phyloP scores from a whole-genome alignment of 2,113 vertebrate species.

The Hippocampus zosterae region DNA sequence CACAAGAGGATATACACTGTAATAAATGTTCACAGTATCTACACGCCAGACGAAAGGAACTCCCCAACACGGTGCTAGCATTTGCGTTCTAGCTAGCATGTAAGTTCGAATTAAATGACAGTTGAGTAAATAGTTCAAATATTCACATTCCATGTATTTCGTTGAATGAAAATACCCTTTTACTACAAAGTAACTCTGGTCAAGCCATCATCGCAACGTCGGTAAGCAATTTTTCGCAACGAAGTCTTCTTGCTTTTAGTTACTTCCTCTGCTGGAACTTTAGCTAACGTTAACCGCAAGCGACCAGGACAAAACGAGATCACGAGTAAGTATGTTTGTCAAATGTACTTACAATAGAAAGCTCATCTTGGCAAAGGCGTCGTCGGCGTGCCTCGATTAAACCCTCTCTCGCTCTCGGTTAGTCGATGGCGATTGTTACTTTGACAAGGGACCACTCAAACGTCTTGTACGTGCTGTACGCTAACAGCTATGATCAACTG shows the following conservation, averaged over 20 bases:
- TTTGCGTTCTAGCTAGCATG: constrained; percentile 15
- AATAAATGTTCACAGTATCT: not conserved
- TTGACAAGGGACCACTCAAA: not conserved
- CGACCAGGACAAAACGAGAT: constrained; percentile 18
- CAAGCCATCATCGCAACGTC: not conserved
- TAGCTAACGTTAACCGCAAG: constrained; percentile 54
- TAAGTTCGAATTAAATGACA: not conserved
- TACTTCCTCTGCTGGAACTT: constrained; percentile 49
- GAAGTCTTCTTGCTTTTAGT: constrained; percentile 29
- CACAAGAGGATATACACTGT: not conserved
- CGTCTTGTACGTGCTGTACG: not conserved
- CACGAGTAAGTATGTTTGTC: constrained; percentile 6
- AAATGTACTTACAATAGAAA: constrained; percentile 76
- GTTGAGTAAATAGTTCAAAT: not conserved
- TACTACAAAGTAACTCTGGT: not conserved
- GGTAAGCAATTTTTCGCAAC: not conserved
- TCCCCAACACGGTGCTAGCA: not conserved
- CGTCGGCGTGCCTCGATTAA: constrained; percentile 11
- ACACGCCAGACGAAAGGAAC: not conserved
- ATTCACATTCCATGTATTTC: not conserved
- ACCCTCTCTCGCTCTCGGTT: constrained; percentile 2
- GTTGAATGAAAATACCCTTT: not conserved
- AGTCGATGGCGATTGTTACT: not conserved
- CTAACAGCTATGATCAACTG: constrained; percentile 8
- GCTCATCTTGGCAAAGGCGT: constrained; percentile 67